Conservation (phyloP, 35 echinoderm and acorn worm species). For the Ptychodera flava region DNA sequence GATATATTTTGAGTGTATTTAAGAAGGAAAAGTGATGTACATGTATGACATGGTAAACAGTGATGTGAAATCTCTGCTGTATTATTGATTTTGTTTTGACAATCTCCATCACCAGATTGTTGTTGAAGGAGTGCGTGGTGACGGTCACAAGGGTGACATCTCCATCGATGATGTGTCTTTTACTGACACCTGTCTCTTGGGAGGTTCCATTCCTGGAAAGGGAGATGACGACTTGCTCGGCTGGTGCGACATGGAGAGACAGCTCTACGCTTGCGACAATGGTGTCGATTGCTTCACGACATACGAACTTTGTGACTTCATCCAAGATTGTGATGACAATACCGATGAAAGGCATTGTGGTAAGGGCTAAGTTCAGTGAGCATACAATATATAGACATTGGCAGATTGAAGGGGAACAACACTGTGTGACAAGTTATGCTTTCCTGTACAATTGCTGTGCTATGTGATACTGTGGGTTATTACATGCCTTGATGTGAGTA, state of each 20-base stretch:
- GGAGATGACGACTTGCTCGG: neutral
- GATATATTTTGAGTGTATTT: no score
- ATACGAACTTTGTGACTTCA: slow-evolving; percentile 47
- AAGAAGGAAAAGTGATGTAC: no score
- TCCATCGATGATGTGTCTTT: slow-evolving; percentile 41
- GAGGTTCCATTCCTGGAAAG: slow-evolving; percentile 25
- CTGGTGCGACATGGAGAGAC: neutral
- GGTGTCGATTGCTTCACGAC: neutral
- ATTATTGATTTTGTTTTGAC: no score
- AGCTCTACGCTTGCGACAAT: neutral
- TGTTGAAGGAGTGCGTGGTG: slow-evolving; percentile 20
- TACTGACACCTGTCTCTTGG: slow-evolving; percentile 20
- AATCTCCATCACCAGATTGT: slow-evolving; percentile 38
- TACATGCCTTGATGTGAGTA: no score
- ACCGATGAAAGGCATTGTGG: slow-evolving; percentile 51
- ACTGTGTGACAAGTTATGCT: no score
- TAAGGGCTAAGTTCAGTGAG: no score
- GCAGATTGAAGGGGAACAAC: no score
- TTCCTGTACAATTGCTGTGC: no score
- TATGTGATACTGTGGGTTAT: no score
- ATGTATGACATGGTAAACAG: no score
- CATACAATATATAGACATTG: no score
- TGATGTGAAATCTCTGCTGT: no score
- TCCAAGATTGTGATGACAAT: slow-evolving; percentile 48
- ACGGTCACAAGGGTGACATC: slow-evolving; percentile 35